Percentiles rank a stretch among this genome's conserved stretches.
Evolutionary conservation across 2,797 vertebrate genomes (phyloP).

Genomic region (Malurus splendens): DNA sequence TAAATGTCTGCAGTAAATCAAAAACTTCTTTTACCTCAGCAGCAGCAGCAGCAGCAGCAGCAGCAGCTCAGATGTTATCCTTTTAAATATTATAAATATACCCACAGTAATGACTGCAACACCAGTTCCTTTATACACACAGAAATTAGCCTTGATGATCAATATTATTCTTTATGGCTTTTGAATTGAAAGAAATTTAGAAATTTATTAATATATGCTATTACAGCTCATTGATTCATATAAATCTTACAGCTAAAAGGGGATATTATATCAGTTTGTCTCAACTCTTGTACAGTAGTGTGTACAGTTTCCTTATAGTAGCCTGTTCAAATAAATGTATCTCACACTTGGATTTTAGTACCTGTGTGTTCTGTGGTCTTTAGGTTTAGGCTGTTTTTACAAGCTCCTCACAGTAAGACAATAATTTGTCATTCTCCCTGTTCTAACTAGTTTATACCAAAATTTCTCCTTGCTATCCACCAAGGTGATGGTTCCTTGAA

Average conservation of each 20-base stretch:
- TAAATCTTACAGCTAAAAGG: not conserved
- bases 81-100: not conserved
- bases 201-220: not conserved
- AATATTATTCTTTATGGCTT: not conserved
- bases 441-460: not conserved
- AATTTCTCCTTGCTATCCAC: not conserved
- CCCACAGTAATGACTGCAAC: not conserved
- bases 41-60: not conserved
- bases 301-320: not conserved
- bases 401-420: not conserved
- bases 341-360: not conserved
- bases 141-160: not conserved
- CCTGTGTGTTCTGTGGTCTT: not conserved
- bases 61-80: not conserved
- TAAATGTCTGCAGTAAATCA: slow-evolving; percentile 8
- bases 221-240: not conserved
- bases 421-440: not conserved
- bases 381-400: not conserved
- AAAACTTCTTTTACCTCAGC: not conserved
- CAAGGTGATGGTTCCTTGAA: not conserved
- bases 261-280: not conserved
- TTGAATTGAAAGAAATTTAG: not conserved
- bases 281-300: not conserved
- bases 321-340: not conserved
- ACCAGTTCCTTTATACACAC: not conserved